A percentile compares a stretch with the other conserved stretches of the same genome.
Evolutionary conservation across 2,797 vertebrate genomes (phyloP).

Genomic region (Lacerta bilineata): DNA sequence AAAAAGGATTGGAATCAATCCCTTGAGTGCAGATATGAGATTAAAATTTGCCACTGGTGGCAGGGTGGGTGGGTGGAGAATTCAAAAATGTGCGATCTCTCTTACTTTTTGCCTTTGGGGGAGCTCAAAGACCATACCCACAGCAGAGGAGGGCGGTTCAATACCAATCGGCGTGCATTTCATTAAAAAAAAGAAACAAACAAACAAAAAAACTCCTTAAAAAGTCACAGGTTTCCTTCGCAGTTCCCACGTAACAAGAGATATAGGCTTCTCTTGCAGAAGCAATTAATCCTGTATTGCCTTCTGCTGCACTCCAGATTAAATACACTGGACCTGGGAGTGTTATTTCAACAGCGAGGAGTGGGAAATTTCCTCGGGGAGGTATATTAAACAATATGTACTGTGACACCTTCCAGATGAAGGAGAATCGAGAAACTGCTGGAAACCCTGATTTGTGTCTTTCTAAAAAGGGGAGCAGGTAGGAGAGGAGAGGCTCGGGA

Average conservation of each 20-base stretch:
- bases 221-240: conserved; percentile 45
- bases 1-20: conserved; percentile 51
- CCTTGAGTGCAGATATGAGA: accelerated
- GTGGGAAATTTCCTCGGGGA: conserved; percentile 47
- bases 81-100: background rate
- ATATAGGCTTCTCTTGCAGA: conserved; percentile 62
- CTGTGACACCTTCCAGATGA: conserved; percentile 48
- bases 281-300: conserved; percentile 65
- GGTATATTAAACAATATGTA: conserved; percentile 42
- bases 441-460: background rate
- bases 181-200: too few species aligned
- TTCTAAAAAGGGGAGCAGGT: conserved; percentile 59
- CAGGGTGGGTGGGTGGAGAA: background rate
- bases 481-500: conserved; percentile 44
- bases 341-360: conserved; percentile 60
- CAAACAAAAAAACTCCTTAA: conserved; percentile 17
- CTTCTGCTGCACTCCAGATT: conserved; percentile 72
- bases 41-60: conserved; percentile 22
- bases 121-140: conserved; percentile 29
- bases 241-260: conserved; percentile 48
- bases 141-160: conserved; percentile 45
- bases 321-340: conserved; percentile 62
- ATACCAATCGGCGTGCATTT: background rate
- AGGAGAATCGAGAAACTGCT: conserved; percentile 33
- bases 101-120: conserved; percentile 21